Base-by-base conservation (phyloP, 2,113 vertebrate species). In the Chroicocephalus ridibundus region DNA sequence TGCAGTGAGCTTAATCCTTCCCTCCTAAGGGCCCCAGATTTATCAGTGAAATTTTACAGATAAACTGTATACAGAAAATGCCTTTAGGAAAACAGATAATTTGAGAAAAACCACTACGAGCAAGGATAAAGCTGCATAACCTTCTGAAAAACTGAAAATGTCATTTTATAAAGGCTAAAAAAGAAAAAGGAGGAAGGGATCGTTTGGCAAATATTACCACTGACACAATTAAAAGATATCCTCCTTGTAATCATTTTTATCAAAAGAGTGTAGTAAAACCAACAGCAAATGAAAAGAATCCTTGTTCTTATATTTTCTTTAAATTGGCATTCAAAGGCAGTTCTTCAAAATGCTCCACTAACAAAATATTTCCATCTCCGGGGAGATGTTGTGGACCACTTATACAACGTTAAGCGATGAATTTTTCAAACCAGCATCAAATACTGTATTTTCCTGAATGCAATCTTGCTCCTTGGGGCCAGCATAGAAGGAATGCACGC, bases 401-500 rank as follows among this genome's bases (percentile, higher is more conserved):
- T 93, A 81, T 57, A 94, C 68, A 96, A 80, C 64, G 71, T 88
- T 96, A 96, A 82, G 76, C 72, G 95, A 86, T 94, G 82, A 93
- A 96, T 90, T 96, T 94, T 97, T 97, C 86, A 95, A 97, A 74
- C 54, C 64, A 90, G 75, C 76, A 88, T 93, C 88, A 95, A 94
- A 80, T 94, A 57, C 83, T 69, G 7, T 70, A 27, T 96, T 96
- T 94, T 95, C 72, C 71, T 95, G 87, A 91, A 93, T 64, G 60
- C 42, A 70, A 0, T 88, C 82, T 86, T 93, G 64, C 46, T 96
- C 71, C 79, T 90, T 93, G 44, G 84, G 76, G 75, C 90, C 27
- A 62, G 25, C 9, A 8, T 60, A 78, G 94, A 88, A 78, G 75
- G 64, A 93, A 64, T 26, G 34, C 83, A 54, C 1, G 2, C 5